These are phyloP conservation scores for Melanotus villosus DNA, from an alignment of 2,888 invertebrate species.

Conservation along the genomic window DNA sequence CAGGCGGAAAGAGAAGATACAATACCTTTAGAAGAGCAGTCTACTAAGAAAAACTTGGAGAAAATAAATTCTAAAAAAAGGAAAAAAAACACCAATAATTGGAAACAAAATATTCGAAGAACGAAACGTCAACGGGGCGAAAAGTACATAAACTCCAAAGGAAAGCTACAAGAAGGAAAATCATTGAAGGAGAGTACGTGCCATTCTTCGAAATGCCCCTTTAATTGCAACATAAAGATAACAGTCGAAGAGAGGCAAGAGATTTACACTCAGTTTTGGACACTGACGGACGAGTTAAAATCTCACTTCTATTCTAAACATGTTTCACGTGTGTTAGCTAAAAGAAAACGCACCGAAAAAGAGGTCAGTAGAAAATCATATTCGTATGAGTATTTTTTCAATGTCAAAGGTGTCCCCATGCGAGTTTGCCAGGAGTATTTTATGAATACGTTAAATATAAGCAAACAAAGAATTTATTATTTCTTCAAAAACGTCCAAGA, in stretches of 20 bases:
- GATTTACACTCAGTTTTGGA: background rate
- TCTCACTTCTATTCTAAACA: constrained; percentile 4
- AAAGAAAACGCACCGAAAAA: no score
- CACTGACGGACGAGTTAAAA: background rate
- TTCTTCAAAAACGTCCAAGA: constrained; percentile 28
- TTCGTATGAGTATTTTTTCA: background rate
- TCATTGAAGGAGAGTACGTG: background rate
- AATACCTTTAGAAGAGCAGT: no score
- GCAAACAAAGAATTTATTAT: constrained; percentile 32
- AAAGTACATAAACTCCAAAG: background rate
- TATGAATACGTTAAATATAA: constrained; percentile 28
- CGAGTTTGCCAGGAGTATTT: constrained; percentile 28
- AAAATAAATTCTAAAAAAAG: background rate
- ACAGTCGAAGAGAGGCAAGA: constrained; percentile 18
- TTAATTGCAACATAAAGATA: constrained; percentile 19
- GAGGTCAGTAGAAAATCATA: background rate
- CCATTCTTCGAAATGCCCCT: background rate
- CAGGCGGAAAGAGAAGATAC: no score
- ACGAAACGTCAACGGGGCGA: background rate
- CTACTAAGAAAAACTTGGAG: background rate
- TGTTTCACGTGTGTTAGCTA: no score
- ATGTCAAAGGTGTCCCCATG: no score
- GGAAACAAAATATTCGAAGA: constrained; percentile 16
- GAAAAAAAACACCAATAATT: background rate
- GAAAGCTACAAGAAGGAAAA: background rate